Conservation (phyloP, 2,888 invertebrate species). For the Philereme transversata region DNA sequence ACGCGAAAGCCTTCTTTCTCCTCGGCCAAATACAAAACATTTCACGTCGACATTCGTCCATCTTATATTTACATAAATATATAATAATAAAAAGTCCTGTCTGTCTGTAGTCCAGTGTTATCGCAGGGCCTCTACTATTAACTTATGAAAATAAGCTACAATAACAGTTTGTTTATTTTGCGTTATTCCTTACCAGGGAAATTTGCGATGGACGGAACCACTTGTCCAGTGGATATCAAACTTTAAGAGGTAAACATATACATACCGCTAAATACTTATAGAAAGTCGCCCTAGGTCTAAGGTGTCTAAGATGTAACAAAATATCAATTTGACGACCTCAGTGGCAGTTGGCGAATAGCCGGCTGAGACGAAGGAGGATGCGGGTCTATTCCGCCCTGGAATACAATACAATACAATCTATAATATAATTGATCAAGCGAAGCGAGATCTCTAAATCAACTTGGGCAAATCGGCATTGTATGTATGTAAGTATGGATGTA, state of each 20-base stretch:
- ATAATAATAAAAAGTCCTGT: constrained; percentile 52
- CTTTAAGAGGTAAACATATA: constrained; percentile 20
- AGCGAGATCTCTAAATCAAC: no score
- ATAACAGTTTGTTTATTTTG: constrained; percentile 82
- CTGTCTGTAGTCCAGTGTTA: constrained; percentile 40
- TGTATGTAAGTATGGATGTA: no score
- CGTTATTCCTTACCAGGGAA: constrained; percentile 74
- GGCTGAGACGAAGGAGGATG: no score
- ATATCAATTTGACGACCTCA: no score
- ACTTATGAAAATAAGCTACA: constrained; percentile 83
- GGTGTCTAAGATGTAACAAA: no score
- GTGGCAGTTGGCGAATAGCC: no score
- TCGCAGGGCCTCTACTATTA: constrained; percentile 65
- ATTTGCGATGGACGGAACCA: constrained; percentile 68
- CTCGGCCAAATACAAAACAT: constrained; percentile 17
- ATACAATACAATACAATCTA: no score
- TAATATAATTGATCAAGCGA: no score
- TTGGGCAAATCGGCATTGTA: no score
- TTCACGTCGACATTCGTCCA: constrained; percentile 39
- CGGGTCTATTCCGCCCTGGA: no score
- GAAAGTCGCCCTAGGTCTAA: no score
- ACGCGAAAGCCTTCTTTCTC: constrained; percentile 18
- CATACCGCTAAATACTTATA: no score
- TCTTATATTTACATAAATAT: constrained; percentile 54
- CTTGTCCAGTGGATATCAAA: constrained; percentile 58